These are phyloP conservation scores for Cerceris ruficornis DNA, from an alignment of 2,888 invertebrate genomes.

Conservation along the genomic window DNA sequence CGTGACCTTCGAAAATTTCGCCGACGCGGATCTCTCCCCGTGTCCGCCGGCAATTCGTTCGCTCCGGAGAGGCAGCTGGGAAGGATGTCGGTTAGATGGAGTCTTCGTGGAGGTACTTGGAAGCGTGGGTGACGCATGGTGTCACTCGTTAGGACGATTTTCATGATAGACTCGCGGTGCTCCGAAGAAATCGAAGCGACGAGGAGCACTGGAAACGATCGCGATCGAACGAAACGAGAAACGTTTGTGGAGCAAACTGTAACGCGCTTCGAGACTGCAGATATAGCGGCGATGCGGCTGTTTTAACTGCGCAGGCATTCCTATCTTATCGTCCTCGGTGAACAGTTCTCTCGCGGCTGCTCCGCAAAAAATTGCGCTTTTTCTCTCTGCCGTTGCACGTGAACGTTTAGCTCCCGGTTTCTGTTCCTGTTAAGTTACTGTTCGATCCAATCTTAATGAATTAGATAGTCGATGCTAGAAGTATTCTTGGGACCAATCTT, in stretches of 20 bases:
- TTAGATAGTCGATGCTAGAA: too few species aligned
- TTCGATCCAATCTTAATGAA: too few species aligned
- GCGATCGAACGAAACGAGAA: neutral
- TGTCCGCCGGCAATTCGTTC: too few species aligned
- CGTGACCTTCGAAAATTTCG: neutral
- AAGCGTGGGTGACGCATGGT: too few species aligned
- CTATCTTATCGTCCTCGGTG: constrained; percentile 44
- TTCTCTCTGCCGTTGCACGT: constrained; percentile 3
- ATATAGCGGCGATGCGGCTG: neutral
- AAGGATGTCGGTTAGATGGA: too few species aligned
- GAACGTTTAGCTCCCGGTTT: too few species aligned
- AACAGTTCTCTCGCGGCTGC: neutral
- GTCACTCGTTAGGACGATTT: too few species aligned
- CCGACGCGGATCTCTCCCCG: neutral
- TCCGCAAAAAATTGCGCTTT: constrained; percentile 6
- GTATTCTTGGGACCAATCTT: neutral
- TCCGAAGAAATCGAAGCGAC: neutral
- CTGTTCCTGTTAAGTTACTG: too few species aligned
- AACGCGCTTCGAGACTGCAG: neutral
- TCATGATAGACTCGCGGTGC: too few species aligned
- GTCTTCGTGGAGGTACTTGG: too few species aligned
- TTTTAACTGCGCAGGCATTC: constrained; percentile 44
- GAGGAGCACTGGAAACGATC: neutral
- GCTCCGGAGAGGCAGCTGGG: too few species aligned
- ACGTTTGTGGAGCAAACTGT: constrained; percentile 4